Evolutionary conservation across 2,797 vertebrate species (phyloP), one percentile per base, ranked within the genome.

Genomic region (Girardinus metallicus): DNA sequence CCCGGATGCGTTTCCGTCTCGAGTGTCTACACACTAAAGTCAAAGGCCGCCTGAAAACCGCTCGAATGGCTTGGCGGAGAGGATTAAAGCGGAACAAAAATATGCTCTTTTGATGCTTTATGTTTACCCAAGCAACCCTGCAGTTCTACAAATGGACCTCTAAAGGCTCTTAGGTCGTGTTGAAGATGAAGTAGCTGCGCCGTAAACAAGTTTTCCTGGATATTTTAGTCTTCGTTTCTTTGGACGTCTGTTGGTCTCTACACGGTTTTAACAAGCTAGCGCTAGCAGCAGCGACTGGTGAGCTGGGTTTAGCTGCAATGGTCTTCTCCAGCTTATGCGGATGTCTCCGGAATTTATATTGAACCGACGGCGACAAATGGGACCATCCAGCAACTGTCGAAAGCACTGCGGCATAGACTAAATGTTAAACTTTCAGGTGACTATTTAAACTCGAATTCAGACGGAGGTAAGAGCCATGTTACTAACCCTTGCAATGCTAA

Each of bases 301-400:
- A 88, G 87, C 90, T 84, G 91, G 87, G 90, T 79, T 82, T 84
- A 92, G 92, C 92, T 91, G 94, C 92, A 74, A 95, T 96, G 95
- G 93, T 95, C 82, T 91, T 87, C 80, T 93, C 83, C 71, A 86
- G 68, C 92, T 90, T 92, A 93, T 92, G 93, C 94, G 95, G 93
- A 96, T 95, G 94, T 95, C 93, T 92, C 86, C 87, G 90, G 90
- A 93, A 91, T 83, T 86, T 90, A 77, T 84, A 83, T 89, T 96
- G 82, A 96, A 92, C 83, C 88, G 80, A 93, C 92, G 91, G 91
- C 94, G 87, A 93, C 96, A 95, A 95, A 96, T 96, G 96, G 96
- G 95, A 96, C 91, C 95, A 89, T 94, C 94, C 87, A 96, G 94
- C 92, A 94, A 95, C 85, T 94, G 94, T 79, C 89, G 87, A 93